These are phyloP conservation scores for Staurois parvus DNA, from an alignment of 2,797 vertebrate species.

Conservation along the genomic window DNA sequence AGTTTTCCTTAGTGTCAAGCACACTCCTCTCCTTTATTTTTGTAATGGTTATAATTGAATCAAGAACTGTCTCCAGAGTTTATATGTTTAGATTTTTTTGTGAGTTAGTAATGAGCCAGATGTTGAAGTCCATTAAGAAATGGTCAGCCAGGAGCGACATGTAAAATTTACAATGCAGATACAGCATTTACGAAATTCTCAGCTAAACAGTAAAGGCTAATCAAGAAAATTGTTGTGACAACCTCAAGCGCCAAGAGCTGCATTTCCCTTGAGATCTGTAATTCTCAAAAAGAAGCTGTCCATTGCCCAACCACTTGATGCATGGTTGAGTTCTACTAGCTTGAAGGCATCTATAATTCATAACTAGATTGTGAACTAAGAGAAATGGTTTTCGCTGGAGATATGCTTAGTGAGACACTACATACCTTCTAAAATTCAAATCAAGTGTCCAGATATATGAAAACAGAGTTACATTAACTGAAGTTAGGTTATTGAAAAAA, in stretches of 20 bases:
- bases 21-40: not conserved
- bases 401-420: not conserved
- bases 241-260: slow-evolving; percentile 30
- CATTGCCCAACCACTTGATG: slow-evolving; percentile 30
- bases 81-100: not conserved
- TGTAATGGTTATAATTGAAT: slow-evolving; percentile 25
- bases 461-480: not conserved
- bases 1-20: too few species aligned
- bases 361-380: slow-evolving; percentile 22
- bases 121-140: slow-evolving; percentile 46
- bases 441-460: not conserved
- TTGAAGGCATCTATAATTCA: slow-evolving; percentile 27
- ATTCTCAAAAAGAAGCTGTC: slow-evolving; percentile 41
- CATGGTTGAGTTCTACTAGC: slow-evolving; percentile 32
- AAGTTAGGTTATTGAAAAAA: too few species aligned
- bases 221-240: slow-evolving; percentile 48
- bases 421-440: not conserved
- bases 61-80: slow-evolving; percentile 13
- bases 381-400: not conserved
- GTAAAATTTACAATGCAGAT: slow-evolving; percentile 46
- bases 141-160: slow-evolving; percentile 23
- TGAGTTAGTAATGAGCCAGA: slow-evolving; percentile 41
- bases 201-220: slow-evolving; percentile 40
- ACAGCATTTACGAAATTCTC: slow-evolving; percentile 43
- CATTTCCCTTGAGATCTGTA: slow-evolving; percentile 17